Base-by-base conservation (phyloP, 2,888 invertebrate genomes). In the Mellilla xanthometata region DNA sequence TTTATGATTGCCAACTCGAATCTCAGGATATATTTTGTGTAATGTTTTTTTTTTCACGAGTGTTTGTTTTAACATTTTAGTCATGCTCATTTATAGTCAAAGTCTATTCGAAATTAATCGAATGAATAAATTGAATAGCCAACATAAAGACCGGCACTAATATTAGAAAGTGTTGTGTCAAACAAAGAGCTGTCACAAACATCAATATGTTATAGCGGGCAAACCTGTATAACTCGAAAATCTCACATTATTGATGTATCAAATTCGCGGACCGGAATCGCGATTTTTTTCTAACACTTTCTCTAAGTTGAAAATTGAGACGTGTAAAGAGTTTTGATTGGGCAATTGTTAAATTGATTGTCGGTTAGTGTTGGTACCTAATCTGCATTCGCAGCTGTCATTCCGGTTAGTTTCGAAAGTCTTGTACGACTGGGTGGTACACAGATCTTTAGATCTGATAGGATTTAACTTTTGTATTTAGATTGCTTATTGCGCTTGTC, bases 391-490 rank as follows among this genome's bases (percentile, higher is more conserved):
- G 36, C 44, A 55, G 42, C 48, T 46, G 54, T 45, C 43, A 53
- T 44, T 46, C 56, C 52, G 51, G 46, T 52, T 34, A 13, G 31
- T 53, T 55, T 58, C 49, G 57, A 58, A 58, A 58, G 57, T 52
- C 49, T 22, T n/a, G 39, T 45, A 3, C 15, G 7, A 35, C 45
- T 24, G 44, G 43, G 40, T 34, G 36, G 48, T 39, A 34, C 26
- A 15, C 24, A 33, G 51, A 50, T 54, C 28, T 36, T 4, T 24
- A 24, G 24, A 24, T 24, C 3, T 9, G 36, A 36, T 36, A 36
- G 12, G 28, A 4, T 28, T 28, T 27, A 36, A 28, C 28, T 19
- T 28, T 36, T 36, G 36, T 28, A 36, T 36, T 11, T 36, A 19
- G 28, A 27, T 36, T 36, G 28, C 19, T 12, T 36, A 28, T 24